Percentiles rank a stretch among this genome's conserved stretches.
Evolutionary conservation across 2,888 invertebrate species (phyloP).

Genomic region (Mythimna lalbum): DNA sequence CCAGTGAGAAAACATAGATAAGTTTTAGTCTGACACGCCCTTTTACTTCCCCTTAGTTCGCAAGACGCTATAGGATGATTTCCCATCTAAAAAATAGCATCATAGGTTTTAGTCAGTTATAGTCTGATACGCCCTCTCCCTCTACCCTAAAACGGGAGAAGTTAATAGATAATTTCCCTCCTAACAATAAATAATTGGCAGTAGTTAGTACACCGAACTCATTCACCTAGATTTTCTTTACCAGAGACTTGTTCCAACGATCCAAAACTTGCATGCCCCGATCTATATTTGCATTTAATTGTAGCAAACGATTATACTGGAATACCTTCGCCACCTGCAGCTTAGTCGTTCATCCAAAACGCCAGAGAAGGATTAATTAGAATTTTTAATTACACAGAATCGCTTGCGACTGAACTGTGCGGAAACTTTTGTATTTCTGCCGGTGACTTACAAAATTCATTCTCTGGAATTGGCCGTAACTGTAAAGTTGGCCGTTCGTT

Average conservation of each 20-base stretch:
- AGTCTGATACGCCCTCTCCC: too few relatives aligned
- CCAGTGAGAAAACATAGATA: too few relatives aligned
- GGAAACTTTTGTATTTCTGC: constrained; percentile 52
- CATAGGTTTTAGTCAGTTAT: too few relatives aligned
- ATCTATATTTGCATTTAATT: constrained; percentile 51
- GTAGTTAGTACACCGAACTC: neutral
- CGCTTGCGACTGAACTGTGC: constrained; percentile 39
- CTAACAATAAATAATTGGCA: neutral
- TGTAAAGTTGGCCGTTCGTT: constrained; percentile 46
- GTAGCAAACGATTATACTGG: constrained; percentile 41
- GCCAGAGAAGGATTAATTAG: constrained; percentile 49
- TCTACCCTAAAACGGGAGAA: too few relatives aligned
- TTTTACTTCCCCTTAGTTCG: too few relatives aligned
- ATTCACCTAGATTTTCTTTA: constrained; percentile 3
- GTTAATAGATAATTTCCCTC: too few relatives aligned
- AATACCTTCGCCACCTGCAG: constrained; percentile 45
- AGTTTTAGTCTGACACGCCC: too few relatives aligned
- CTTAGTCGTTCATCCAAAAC: constrained; percentile 42
- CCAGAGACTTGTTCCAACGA: constrained; percentile 17
- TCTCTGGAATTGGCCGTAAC: constrained; percentile 52
- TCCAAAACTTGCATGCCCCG: constrained; percentile 17
- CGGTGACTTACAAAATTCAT: constrained; percentile 59
- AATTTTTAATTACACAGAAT: constrained; percentile 58
- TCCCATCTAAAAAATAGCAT: too few relatives aligned
- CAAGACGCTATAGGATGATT: too few relatives aligned